These are phyloP conservation scores for Parauchenoglanis ngamensis DNA, from an alignment of 2,797 vertebrate genomes.

Conservation along the genomic window DNA sequence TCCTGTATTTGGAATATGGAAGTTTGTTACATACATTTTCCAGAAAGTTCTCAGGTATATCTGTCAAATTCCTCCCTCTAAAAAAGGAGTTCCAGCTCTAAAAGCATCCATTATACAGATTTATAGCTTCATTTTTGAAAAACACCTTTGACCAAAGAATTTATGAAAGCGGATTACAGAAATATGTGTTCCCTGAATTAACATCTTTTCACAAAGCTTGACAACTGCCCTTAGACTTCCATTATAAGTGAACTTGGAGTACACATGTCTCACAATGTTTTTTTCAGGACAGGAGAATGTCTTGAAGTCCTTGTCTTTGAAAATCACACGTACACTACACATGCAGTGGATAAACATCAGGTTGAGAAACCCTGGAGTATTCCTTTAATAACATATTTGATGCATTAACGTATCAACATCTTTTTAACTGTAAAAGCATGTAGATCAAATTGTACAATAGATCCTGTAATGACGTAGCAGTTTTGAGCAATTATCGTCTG, in stretches of 20 bases:
- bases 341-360: neutral
- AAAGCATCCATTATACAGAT: neutral
- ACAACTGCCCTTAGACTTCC: neutral
- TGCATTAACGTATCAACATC: neutral
- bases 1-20: neutral
- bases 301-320: neutral
- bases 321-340: neutral
- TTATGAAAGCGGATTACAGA: neutral
- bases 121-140: too few species aligned
- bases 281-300: neutral
- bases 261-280: neutral
- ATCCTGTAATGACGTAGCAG: conserved; percentile 1
- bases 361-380: neutral
- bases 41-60: neutral
- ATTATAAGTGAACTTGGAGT: neutral
- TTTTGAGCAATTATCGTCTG: conserved; percentile 8
- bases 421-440: conserved; percentile 9
- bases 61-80: neutral
- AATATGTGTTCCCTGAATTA: neutral
- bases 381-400: neutral
- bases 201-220: neutral
- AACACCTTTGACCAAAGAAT: neutral
- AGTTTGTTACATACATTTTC: neutral
- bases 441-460: neutral
- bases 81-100: neutral